A percentile compares a stretch with the other conserved stretches of the same genome.
phyloP scores from a whole-genome alignment of 2,113 vertebrate genomes.

The Ochotona curzoniae region DNA sequence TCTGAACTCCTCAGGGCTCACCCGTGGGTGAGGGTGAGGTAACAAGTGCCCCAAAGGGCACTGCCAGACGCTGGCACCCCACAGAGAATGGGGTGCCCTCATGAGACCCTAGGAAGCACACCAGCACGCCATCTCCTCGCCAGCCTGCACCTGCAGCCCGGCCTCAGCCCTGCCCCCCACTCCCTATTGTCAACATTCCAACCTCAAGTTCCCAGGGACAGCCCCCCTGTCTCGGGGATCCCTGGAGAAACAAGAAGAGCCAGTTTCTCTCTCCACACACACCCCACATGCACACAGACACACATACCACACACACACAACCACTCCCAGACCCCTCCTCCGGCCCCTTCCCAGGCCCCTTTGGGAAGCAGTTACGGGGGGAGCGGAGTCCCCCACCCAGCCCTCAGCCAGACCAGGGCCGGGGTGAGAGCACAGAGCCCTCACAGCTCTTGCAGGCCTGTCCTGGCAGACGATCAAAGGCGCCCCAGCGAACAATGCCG shows the following conservation, averaged over 20 bases:
- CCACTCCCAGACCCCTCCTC: too few relatives aligned
- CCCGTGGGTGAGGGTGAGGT: too few relatives aligned
- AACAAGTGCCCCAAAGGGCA: too few relatives aligned
- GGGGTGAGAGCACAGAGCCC: background rate
- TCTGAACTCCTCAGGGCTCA: too few relatives aligned
- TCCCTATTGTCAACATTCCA: conserved; percentile 72
- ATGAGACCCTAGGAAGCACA: background rate
- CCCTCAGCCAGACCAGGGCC: background rate
- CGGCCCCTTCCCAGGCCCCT: background rate
- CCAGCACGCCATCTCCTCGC: conserved; percentile 32
- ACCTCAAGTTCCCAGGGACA: conserved; percentile 61
- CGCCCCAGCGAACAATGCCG: background rate
- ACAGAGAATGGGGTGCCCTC: too few relatives aligned
- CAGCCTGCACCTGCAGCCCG: background rate
- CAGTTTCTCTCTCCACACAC: conserved; percentile 56
- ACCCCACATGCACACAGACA: too few relatives aligned
- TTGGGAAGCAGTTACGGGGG: background rate
- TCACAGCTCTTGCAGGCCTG: background rate
- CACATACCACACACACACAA: too few relatives aligned
- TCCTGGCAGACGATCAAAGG: background rate
- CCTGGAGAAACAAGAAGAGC: conserved; percentile 71
- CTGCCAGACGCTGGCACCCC: too few relatives aligned
- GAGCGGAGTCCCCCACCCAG: background rate
- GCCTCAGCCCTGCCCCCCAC: background rate
- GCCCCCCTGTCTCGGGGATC: conserved; percentile 52